phyloP scores from a whole-genome alignment of 23 tunicate genomes.

The Styela clava region DNA sequence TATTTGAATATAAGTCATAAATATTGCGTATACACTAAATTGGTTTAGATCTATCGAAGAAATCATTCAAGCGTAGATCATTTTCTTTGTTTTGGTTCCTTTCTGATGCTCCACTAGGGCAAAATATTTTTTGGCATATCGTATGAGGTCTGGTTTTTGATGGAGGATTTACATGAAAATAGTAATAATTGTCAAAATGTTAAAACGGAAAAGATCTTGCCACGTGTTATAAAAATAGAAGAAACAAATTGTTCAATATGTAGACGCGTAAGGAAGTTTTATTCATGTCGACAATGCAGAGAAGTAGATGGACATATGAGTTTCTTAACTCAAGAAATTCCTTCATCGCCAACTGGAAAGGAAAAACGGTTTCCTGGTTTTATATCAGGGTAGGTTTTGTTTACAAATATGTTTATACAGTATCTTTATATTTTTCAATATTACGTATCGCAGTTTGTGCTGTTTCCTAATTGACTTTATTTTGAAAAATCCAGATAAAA shows the following conservation, averaged over 20 bases:
- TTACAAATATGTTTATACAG: neutral
- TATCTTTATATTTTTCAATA: too few species aligned
- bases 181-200: neutral
- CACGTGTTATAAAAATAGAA: conserved; percentile 22
- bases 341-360: neutral
- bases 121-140: neutral
- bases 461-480: too few species aligned
- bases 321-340: neutral
- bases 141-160: too few species aligned
- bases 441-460: too few species aligned
- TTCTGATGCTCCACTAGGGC: too few species aligned
- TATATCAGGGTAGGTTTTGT: conserved; percentile 20
- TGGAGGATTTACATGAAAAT: neutral
- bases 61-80: too few species aligned
- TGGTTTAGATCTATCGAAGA: too few species aligned
- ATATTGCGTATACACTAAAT: too few species aligned
- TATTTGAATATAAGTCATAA: too few species aligned
- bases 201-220: conserved; percentile 10
- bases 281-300: conserved; percentile 5
- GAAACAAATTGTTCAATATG: conserved; percentile 1
- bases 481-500: too few species aligned
- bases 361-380: conserved; percentile 17
- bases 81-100: neutral
- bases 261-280: neutral
- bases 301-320: neutral